phyloP scores from a whole-genome alignment of 2,113 vertebrate genomes.

The Grus americana region DNA sequence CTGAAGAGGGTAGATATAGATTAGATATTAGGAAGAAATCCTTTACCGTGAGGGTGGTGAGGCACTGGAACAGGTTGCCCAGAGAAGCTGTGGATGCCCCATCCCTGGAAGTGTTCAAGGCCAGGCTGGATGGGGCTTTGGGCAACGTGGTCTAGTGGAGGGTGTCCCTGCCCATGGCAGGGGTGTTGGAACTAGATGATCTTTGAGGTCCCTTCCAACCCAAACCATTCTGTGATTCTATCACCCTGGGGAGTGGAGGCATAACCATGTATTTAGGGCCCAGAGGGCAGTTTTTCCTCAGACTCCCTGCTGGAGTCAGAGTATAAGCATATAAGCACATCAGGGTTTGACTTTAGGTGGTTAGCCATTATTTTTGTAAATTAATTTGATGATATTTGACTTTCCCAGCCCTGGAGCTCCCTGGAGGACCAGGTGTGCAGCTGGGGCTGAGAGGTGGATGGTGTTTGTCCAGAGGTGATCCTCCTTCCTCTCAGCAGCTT shows the following conservation, averaged over 20 bases:
- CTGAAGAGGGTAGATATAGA: fast-evolving
- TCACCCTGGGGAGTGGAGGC: not conserved
- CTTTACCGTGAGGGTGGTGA: not conserved
- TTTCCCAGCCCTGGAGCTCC: not conserved
- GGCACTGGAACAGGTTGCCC: not conserved
- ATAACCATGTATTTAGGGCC: not conserved
- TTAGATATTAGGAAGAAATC: not conserved
- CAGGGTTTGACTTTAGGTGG: not conserved
- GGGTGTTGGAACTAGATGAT: not conserved
- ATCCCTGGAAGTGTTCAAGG: not conserved
- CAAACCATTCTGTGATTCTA: not conserved
- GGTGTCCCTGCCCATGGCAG: not conserved
- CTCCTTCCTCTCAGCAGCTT: not conserved
- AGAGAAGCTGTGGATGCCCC: not conserved
- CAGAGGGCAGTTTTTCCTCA: not conserved
- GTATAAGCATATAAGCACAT: not conserved
- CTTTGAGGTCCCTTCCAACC: not conserved
- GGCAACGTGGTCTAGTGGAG: not conserved
- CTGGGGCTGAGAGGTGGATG: fast-evolving
- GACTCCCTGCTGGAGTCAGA: not conserved
- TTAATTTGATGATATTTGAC: not conserved
- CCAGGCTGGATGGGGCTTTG: not conserved
- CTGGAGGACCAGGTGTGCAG: fast-evolving
- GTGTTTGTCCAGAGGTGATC: not conserved
- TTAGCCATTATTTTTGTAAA: not conserved